These are phyloP conservation scores for Conger conger DNA, from an alignment of 2,113 vertebrate species.

Conservation along the genomic window DNA sequence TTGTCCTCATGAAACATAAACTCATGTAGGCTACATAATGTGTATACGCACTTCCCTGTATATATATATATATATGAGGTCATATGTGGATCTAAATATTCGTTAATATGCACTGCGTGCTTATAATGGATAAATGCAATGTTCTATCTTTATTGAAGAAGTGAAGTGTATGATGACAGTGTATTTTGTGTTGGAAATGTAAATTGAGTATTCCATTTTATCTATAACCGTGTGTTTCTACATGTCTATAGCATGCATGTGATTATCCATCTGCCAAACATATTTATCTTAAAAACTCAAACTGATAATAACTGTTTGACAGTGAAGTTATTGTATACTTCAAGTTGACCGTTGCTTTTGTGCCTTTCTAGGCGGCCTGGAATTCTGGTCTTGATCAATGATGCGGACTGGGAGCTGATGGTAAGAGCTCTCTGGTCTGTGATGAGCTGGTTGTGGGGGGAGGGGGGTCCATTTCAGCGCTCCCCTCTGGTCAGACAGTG, in stretches of 20 bases:
- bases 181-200: neutral
- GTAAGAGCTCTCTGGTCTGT: slow-evolving; percentile 69
- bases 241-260: neutral
- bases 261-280: neutral
- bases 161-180: neutral
- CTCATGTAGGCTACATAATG: neutral
- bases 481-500: neutral
- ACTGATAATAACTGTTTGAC: neutral
- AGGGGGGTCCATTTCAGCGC: neutral
- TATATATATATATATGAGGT: neutral
- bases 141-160: neutral
- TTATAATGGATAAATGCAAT: neutral
- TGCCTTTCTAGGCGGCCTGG: slow-evolving; percentile 84
- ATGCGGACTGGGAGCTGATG: slow-evolving; percentile 98
- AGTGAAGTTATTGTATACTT: neutral
- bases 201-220: neutral
- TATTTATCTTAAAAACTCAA: neutral
- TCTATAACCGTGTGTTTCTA: neutral
- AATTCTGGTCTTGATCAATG: slow-evolving; percentile 95
- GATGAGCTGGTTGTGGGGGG: neutral
- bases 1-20: neutral
- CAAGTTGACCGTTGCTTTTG: neutral
- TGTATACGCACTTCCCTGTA: neutral
- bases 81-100: neutral
- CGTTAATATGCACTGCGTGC: neutral